Evolutionary conservation across 2,797 vertebrate species (phyloP).

Genomic region (Poecilia picta): DNA sequence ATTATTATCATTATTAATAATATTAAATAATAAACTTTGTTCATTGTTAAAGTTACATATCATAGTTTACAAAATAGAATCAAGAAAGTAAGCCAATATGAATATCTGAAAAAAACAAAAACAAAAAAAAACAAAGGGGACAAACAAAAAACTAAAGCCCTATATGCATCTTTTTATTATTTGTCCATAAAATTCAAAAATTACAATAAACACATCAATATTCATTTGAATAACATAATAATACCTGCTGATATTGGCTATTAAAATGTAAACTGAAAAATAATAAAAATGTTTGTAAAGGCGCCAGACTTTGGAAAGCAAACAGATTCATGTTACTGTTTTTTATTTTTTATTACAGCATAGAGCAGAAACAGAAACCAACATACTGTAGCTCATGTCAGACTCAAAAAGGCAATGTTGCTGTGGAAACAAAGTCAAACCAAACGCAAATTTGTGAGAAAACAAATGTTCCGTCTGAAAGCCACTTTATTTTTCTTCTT

Average conservation of each 20-base stretch:
- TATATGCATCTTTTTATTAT: constrained; percentile 81
- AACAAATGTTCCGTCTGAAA: constrained; percentile 58
- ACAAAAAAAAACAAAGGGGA: constrained; percentile 52
- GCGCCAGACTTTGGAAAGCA: constrained; percentile 68
- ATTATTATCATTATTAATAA: constrained; percentile 83
- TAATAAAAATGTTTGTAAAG: constrained; percentile 65
- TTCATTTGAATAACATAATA: constrained; percentile 81
- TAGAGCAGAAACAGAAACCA: constrained; percentile 67
- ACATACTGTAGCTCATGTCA: constrained; percentile 47
- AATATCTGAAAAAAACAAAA: constrained; percentile 68
- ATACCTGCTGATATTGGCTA: constrained; percentile 78
- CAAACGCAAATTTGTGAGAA: constrained; percentile 43
- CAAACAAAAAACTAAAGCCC: constrained; percentile 71
- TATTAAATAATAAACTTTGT: constrained; percentile 90
- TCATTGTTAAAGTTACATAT: constrained; percentile 90
- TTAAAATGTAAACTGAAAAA: constrained; percentile 76
- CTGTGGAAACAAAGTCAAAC: constrained; percentile 42
- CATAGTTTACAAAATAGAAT: constrained; percentile 89
- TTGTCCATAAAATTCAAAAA: constrained; percentile 71
- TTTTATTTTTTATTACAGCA: constrained; percentile 69
- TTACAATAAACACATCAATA: constrained; percentile 78
- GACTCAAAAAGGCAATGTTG: constrained; percentile 40
- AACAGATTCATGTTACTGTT: constrained; percentile 64
- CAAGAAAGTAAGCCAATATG: constrained; percentile 84
- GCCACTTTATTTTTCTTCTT: constrained; percentile 43